These are phyloP conservation scores for Neuroterus valhalla DNA, from an alignment of 1,140 invertebrate genomes.

Conservation along the genomic window DNA sequence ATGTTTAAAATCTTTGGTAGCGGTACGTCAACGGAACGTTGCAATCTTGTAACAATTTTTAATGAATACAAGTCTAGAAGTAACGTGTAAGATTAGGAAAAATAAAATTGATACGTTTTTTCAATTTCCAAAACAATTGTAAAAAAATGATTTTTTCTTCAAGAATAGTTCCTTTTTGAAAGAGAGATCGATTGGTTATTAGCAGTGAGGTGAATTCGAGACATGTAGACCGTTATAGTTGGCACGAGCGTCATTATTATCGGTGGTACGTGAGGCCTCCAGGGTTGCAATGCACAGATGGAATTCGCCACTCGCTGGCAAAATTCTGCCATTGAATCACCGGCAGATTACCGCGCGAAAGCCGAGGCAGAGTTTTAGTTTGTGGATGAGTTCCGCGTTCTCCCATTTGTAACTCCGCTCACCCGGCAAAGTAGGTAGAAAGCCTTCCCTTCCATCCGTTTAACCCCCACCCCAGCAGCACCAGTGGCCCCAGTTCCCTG, in stretches of 20 bases:
- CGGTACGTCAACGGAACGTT: too few species aligned
- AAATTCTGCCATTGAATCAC: slow-evolving; percentile 59
- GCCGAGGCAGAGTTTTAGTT: slow-evolving; percentile 56
- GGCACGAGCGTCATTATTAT: slow-evolving; percentile 59
- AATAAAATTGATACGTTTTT: too few species aligned
- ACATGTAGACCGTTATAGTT: slow-evolving; percentile 60
- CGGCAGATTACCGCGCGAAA: slow-evolving; percentile 59
- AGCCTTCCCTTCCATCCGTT: slow-evolving; percentile 49
- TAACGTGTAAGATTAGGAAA: too few species aligned
- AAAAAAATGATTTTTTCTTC: too few species aligned
- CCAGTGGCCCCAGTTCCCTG: slow-evolving; percentile 41
- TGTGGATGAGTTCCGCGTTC: slow-evolving; percentile 70
- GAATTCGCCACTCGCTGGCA: slow-evolving; percentile 35
- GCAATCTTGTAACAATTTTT: too few species aligned
- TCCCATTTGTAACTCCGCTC: slow-evolving; percentile 73
- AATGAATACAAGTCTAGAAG: too few species aligned
- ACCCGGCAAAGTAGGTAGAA: slow-evolving; percentile 72
- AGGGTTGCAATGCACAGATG: slow-evolving; percentile 39
- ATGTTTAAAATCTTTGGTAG: too few species aligned
- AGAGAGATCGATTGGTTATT: slow-evolving; percentile 46
- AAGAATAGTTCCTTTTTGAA: not conserved
- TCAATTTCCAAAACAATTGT: too few species aligned
- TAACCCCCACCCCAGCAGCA: not conserved
- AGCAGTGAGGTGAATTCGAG: slow-evolving; percentile 52
- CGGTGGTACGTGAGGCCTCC: slow-evolving; percentile 57